Percentiles rank a stretch among this genome's conserved stretches.
Conservation (phyloP, 1,140 invertebrate species). For the Akabosia matsudoensis region DNA sequence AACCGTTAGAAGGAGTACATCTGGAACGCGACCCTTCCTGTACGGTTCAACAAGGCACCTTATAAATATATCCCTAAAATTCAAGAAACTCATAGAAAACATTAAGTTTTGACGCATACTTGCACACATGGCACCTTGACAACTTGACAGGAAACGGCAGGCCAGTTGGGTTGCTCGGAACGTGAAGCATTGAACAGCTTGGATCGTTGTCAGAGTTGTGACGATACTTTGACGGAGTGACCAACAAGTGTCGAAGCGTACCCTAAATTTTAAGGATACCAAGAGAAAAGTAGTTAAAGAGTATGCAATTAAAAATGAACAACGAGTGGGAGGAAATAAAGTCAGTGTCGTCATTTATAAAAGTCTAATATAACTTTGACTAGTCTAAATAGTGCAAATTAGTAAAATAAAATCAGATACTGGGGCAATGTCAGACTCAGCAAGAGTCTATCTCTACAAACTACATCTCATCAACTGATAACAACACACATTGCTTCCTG, state of each 20-base stretch:
- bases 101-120: slow-evolving; percentile 55
- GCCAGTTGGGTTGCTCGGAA: slow-evolving; percentile 70
- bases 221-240: slow-evolving; percentile 6
- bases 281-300: no score
- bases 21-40: slow-evolving; percentile 78
- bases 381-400: no score
- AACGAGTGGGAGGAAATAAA: no score
- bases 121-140: slow-evolving; percentile 66
- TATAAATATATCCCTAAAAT: neutral
- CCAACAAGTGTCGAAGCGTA: neutral
- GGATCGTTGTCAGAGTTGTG: slow-evolving; percentile 32
- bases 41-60: neutral
- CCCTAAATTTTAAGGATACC: neutral
- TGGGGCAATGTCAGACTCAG: no score
- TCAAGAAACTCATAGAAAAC: no score
- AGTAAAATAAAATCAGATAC: no score
- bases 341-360: no score
- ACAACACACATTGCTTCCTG: slow-evolving; percentile 11
- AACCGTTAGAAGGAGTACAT: slow-evolving; percentile 83
- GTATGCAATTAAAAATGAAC: no score
- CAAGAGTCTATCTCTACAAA: no score
- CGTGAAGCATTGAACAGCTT: slow-evolving; percentile 66
- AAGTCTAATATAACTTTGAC: no score
- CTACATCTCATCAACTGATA: no score
- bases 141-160: slow-evolving; percentile 69